phyloP scores from a whole-genome alignment of 2,888 invertebrate genomes.

The Ischnura elegans region DNA sequence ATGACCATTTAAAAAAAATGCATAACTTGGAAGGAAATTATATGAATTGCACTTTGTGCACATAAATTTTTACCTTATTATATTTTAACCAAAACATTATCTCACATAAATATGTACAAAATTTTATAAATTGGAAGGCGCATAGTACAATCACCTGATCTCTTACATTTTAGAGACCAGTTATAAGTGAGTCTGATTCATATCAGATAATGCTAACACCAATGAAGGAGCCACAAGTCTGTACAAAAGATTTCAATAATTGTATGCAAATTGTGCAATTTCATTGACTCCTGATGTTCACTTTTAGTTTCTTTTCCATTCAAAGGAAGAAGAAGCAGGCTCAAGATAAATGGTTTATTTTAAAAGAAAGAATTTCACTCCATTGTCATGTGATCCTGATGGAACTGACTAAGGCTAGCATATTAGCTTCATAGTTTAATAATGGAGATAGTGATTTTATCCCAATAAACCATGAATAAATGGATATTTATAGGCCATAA shows the following conservation, averaged over 20 bases:
- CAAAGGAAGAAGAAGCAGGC: neutral
- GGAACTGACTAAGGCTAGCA: too few relatives aligned
- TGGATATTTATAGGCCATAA: too few relatives aligned
- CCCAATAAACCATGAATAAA: too few relatives aligned
- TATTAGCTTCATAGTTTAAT: too few relatives aligned
- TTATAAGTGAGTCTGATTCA: neutral
- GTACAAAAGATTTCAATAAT: neutral
- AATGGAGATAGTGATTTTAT: too few relatives aligned
- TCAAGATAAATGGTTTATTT: neutral
- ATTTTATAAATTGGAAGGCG: neutral
- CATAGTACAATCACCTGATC: neutral
- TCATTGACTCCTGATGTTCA: neutral
- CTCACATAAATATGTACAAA: neutral
- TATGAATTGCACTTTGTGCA: neutral
- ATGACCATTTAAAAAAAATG: neutral
- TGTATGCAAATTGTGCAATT: neutral
- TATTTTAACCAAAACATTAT: neutral
- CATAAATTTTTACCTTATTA: neutral
- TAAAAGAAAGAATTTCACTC: too few relatives aligned
- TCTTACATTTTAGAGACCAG: neutral
- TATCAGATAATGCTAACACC: neutral
- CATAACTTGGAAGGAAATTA: neutral
- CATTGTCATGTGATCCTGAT: too few relatives aligned
- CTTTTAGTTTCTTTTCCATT: neutral
- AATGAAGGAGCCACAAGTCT: neutral